A percentile compares a stretch with the other conserved stretches of the same genome.
Conservation (phyloP, 1,140 invertebrate genomes). For the Leptopilina boulardi region DNA sequence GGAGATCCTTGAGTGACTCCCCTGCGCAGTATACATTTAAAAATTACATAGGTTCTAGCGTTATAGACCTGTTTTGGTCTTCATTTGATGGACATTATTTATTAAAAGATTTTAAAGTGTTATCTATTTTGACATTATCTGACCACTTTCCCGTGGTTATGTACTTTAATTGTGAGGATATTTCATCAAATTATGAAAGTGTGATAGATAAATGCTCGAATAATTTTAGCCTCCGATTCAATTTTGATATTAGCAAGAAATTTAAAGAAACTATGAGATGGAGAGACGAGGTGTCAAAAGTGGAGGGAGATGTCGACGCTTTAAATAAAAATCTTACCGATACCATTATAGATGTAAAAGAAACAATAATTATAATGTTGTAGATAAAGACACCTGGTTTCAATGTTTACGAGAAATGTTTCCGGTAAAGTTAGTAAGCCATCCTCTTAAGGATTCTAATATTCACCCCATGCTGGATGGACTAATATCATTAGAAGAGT, state of each 20-base stretch:
- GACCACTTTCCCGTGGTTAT: not conserved
- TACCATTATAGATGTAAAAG: not conserved
- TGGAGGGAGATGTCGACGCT: not conserved
- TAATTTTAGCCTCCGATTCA: not conserved
- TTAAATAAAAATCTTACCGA: not conserved
- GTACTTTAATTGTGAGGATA: not conserved
- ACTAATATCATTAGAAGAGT: not conserved
- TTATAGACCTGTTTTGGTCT: not conserved
- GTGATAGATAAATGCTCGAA: not conserved
- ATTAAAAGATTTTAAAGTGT: not conserved
- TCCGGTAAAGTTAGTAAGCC: not conserved
- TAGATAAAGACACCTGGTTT: not conserved
- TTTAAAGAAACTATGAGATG: not conserved
- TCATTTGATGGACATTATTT: not conserved
- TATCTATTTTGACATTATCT: not conserved
- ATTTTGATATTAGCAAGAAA: not conserved
- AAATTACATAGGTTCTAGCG: not conserved
- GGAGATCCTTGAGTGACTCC: not conserved
- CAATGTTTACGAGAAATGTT: not conserved
- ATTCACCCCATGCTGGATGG: not conserved
- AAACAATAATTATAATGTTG: not conserved
- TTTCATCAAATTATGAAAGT: not conserved
- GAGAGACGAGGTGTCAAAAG: not conserved
- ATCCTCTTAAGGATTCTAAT: not conserved
- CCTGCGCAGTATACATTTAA: not conserved